Conservation (phyloP, 2,113 vertebrate species). For the Coptodon rendalli region DNA sequence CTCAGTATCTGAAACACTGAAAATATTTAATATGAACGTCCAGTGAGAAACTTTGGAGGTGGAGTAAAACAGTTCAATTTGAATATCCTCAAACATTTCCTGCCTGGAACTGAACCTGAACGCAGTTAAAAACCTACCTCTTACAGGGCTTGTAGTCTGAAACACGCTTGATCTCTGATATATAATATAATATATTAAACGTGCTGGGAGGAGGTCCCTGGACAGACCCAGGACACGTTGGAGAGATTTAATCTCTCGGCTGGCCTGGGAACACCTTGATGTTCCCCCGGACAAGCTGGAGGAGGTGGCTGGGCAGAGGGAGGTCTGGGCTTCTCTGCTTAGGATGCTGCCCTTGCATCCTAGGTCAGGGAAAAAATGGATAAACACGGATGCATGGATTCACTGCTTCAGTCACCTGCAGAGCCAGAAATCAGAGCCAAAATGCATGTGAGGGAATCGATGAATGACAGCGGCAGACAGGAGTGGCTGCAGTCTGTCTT, state of each 20-base stretch:
- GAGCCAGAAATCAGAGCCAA: background rate
- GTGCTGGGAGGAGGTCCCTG: fast-evolving
- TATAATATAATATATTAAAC: background rate
- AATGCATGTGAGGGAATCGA: background rate
- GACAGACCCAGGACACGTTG: fast-evolving
- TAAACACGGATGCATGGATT: background rate
- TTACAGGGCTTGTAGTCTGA: background rate
- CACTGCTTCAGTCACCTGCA: background rate
- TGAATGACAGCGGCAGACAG: background rate
- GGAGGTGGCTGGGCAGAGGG: fast-evolving
- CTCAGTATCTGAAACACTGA: background rate
- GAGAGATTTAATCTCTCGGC: background rate
- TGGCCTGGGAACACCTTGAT: background rate
- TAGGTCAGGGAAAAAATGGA: fast-evolving
- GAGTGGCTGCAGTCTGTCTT: background rate
- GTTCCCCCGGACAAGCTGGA: background rate
- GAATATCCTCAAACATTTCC: fast-evolving
- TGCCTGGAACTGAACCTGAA: background rate
- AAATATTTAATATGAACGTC: fast-evolving
- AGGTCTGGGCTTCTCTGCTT: background rate
- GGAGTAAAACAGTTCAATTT: background rate
- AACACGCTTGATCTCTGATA: background rate
- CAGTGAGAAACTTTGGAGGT: background rate
- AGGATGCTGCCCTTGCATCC: background rate
- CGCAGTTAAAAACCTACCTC: background rate